Conservation (phyloP, 2,113 vertebrate genomes). For the Alethe diademata region DNA sequence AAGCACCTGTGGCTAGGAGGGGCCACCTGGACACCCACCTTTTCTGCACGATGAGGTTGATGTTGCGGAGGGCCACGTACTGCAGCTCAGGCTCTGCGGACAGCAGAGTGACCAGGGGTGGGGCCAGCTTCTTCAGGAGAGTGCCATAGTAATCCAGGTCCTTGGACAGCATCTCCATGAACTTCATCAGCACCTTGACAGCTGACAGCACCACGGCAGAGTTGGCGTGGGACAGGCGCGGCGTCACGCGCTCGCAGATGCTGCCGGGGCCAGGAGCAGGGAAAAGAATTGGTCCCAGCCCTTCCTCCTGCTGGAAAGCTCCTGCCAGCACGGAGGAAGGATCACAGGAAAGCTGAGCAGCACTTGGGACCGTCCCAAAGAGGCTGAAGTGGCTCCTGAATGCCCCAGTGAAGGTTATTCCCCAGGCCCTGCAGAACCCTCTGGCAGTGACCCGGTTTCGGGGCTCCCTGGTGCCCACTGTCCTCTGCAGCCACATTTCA, state of each 20-base stretch:
- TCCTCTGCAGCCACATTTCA: background rate
- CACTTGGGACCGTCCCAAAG: background rate
- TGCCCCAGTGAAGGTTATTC: background rate
- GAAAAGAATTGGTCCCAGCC: background rate
- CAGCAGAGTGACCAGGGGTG: conserved; percentile 92
- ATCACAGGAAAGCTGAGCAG: background rate
- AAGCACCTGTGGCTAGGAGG: background rate
- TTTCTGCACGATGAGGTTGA: conserved; percentile 98
- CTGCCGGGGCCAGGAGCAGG: conserved; percentile 43
- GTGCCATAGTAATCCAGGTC: conserved; percentile 97
- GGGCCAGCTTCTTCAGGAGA: conserved; percentile 95
- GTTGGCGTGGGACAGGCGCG: conserved; percentile 95
- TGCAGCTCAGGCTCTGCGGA: conserved; percentile 96
- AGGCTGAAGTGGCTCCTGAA: background rate
- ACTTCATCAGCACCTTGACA: conserved; percentile 98
- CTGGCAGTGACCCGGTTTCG: accelerated
- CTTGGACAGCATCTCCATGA: conserved; percentile 98
- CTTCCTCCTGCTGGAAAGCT: background rate
- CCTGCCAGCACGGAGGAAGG: background rate
- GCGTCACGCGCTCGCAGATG: conserved; percentile 96
- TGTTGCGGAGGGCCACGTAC: conserved; percentile 97
- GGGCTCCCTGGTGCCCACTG: background rate
- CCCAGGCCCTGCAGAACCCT: background rate
- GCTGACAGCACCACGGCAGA: conserved; percentile 95
- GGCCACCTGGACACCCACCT: conserved; percentile 69